phyloP scores from a whole-genome alignment of 1,140 invertebrate genomes.

The Rhyacophila brunnea region DNA sequence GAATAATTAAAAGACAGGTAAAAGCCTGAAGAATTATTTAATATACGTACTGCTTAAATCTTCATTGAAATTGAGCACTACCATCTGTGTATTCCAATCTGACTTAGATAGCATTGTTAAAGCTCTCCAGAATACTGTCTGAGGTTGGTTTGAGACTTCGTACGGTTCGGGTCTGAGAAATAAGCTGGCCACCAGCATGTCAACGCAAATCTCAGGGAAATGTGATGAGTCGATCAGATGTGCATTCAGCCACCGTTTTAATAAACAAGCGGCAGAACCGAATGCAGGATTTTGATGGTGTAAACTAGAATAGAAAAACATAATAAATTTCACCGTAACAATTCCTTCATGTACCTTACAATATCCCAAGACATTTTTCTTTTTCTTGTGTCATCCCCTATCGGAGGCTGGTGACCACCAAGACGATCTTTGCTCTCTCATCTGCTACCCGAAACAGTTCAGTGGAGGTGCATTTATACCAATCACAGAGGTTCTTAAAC shows the following conservation, averaged over 20 bases:
- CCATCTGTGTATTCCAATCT: conserved; percentile 71
- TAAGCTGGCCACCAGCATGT: conserved; percentile 76
- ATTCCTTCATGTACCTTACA: too few relatives aligned
- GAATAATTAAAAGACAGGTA: too few relatives aligned
- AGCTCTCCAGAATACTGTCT: conserved; percentile 74
- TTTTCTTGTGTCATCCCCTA: too few relatives aligned
- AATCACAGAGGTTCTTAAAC: too few relatives aligned
- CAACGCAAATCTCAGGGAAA: conserved; percentile 69
- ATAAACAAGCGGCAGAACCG: conserved; percentile 72
- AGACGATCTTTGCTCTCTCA: too few relatives aligned
- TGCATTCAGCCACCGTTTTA: conserved; percentile 83
- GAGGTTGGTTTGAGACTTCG: conserved; percentile 60
- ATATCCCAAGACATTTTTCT: too few relatives aligned
- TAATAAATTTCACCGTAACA: too few relatives aligned
- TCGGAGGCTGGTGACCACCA: too few relatives aligned
- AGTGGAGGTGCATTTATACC: too few relatives aligned
- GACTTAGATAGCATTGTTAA: conserved; percentile 66
- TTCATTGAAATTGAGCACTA: conserved; percentile 81
- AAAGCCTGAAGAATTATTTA: too few relatives aligned
- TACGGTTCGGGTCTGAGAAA: conserved; percentile 67
- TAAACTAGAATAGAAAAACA: too few relatives aligned
- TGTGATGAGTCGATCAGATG: conserved; percentile 77
- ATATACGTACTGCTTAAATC: conserved; percentile 65
- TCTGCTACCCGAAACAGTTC: too few relatives aligned
- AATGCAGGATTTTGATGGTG: conserved; percentile 72